phyloP scores from a whole-genome alignment of 2,888 invertebrate species.

The Spilarctia lutea region DNA sequence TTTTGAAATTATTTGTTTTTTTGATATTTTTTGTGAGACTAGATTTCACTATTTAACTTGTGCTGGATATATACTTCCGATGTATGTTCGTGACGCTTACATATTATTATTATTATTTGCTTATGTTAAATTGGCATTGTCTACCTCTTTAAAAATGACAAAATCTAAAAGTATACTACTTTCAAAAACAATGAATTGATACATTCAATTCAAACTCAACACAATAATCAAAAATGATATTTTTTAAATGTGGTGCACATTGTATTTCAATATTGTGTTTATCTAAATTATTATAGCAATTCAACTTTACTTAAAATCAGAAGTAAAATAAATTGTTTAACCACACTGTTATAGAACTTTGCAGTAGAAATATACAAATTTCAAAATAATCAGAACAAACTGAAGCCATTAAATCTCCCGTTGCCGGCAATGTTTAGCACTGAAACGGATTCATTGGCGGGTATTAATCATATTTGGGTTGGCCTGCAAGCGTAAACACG shows the following conservation, averaged over 20 bases:
- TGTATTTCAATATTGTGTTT: neutral
- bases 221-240: too few species aligned
- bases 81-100: neutral
- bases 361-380: constrained; percentile 4
- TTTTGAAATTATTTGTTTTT: neutral
- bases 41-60: neutral
- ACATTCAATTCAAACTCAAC: too few species aligned
- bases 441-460: constrained; percentile 19
- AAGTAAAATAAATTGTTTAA: neutral
- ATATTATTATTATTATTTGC: neutral
- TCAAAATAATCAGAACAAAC: constrained; percentile 12
- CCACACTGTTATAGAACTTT: constrained; percentile 1
- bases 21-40: neutral
- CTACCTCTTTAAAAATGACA: neutral
- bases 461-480: constrained; percentile 46
- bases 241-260: neutral
- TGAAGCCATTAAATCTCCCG: constrained; percentile 5
- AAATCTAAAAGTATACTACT: neutral
- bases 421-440: constrained; percentile 1
- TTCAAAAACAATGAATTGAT: too few species aligned
- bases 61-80: neutral
- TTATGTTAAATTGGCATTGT: neutral
- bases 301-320: neutral
- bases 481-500: constrained; percentile 28
- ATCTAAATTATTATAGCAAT: neutral